These are phyloP conservation scores for Alca torda DNA, from an alignment of 2,797 vertebrate species.

Conservation along the genomic window DNA sequence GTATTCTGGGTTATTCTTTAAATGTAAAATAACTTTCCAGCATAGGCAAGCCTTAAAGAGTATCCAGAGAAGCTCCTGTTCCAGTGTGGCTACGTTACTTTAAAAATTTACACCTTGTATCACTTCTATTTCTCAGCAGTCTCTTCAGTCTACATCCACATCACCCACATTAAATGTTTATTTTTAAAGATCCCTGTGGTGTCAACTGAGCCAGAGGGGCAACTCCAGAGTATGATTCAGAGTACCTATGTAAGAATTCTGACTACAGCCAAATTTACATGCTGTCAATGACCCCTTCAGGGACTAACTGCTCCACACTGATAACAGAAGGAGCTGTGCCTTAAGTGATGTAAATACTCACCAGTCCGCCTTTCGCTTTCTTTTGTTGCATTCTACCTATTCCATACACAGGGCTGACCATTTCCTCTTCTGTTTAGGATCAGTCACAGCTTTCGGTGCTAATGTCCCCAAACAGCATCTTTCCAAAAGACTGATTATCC, in stretches of 20 bases:
- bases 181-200: background rate
- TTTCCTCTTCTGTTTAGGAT: background rate
- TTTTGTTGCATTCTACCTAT: background rate
- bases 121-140: background rate
- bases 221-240: background rate
- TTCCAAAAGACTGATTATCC: background rate
- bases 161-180: background rate
- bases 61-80: background rate
- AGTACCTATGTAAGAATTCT: background rate
- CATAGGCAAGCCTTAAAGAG: background rate
- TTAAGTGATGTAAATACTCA: background rate
- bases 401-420: rapidly evolving
- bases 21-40: background rate
- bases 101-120: background rate
- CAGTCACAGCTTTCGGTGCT: background rate
- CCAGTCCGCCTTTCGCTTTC: background rate
- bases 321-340: background rate
- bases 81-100: background rate
- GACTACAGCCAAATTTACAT: background rate
- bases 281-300: background rate
- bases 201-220: background rate
- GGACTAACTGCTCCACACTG: background rate
- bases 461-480: background rate
- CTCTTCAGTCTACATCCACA: background rate
- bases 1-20: background rate